phyloP scores from a whole-genome alignment of 2,797 vertebrate genomes.

The Atherinosoma microstoma region DNA sequence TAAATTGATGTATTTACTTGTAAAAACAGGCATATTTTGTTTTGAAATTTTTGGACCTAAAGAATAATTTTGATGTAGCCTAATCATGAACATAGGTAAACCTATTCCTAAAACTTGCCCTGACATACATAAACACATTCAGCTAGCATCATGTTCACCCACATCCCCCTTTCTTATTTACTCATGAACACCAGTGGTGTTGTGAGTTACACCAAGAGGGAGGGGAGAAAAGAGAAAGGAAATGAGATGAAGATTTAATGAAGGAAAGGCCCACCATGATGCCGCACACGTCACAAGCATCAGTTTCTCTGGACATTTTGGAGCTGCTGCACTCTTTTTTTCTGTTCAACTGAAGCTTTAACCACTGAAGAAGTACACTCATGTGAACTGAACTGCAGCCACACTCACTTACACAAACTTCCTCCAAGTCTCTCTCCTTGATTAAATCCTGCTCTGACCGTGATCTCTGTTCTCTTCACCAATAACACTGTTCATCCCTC shows the following conservation, averaged over 20 bases:
- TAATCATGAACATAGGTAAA: too few relatives aligned
- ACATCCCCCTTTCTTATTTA: background rate
- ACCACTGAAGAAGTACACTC: conserved; percentile 12
- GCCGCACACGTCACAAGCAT: background rate
- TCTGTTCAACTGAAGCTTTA: conserved; percentile 13
- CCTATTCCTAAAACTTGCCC: background rate
- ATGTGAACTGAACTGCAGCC: conserved; percentile 19
- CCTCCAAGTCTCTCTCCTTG: conserved; percentile 53
- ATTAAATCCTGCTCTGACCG: conserved; percentile 74
- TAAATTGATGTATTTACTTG: background rate
- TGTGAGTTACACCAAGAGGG: background rate
- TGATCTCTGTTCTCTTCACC: conserved; percentile 65
- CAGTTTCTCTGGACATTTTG: conserved; percentile 25
- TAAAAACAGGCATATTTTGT: background rate
- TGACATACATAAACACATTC: background rate
- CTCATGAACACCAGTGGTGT: too few relatives aligned
- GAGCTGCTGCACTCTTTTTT: conserved; percentile 8
- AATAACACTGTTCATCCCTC: conserved; percentile 63
- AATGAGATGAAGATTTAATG: conserved; percentile 26
- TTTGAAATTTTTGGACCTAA: too few relatives aligned
- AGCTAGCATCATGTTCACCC: background rate
- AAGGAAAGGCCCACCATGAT: conserved; percentile 21
- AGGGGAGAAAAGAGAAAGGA: conserved; percentile 6
- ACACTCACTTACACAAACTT: conserved; percentile 37
- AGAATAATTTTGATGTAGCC: too few relatives aligned